A percentile compares a stretch with the other conserved stretches of the same genome.
Conservation (phyloP, 2,888 invertebrate species). For the Tiliacea aurago region DNA sequence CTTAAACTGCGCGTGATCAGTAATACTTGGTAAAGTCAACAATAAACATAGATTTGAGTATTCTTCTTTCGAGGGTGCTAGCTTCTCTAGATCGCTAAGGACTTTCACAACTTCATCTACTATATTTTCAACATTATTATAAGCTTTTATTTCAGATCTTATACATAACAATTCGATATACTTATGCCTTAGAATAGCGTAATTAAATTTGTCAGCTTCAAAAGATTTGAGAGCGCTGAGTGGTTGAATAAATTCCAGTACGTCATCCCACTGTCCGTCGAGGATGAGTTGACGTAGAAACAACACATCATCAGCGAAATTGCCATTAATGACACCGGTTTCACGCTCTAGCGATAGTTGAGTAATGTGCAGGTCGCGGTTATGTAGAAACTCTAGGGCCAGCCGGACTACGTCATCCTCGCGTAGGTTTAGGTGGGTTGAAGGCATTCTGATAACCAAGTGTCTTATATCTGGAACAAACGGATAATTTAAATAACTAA, state of each 20-base stretch:
- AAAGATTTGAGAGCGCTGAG: conserved; percentile 95
- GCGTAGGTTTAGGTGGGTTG: conserved; percentile 95
- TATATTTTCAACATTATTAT: conserved; percentile 96
- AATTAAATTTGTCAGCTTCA: conserved; percentile 96
- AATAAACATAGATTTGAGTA: conserved; percentile 97
- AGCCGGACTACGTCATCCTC: conserved; percentile 97
- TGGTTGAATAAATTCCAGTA: conserved; percentile 98
- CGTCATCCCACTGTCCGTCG: conserved; percentile 99
- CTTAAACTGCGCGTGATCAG: conserved; percentile 97
- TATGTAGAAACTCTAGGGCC: conserved; percentile 96
- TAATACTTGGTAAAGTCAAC: conserved; percentile 97
- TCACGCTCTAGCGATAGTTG: conserved; percentile 97
- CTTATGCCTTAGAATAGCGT: conserved; percentile 97
- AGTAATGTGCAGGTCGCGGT: conserved; percentile 97
- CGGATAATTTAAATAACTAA: conserved; percentile 4
- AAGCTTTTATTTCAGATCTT: conserved; percentile 97
- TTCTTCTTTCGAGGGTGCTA: conserved; percentile 97
- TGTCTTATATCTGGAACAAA: conserved; percentile 74
- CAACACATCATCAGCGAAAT: conserved; percentile 97
- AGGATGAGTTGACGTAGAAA: conserved; percentile 98
- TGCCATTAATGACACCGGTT: conserved; percentile 98
- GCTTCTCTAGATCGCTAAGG: conserved; percentile 96
- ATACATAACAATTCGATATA: conserved; percentile 98
- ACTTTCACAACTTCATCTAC: conserved; percentile 98
- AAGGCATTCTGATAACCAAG: conserved; percentile 91